Percentiles rank a stretch among this genome's conserved stretches.
Conservation (phyloP, 2,797 vertebrate genomes). For the Typhlichthys eigenmanni region DNA sequence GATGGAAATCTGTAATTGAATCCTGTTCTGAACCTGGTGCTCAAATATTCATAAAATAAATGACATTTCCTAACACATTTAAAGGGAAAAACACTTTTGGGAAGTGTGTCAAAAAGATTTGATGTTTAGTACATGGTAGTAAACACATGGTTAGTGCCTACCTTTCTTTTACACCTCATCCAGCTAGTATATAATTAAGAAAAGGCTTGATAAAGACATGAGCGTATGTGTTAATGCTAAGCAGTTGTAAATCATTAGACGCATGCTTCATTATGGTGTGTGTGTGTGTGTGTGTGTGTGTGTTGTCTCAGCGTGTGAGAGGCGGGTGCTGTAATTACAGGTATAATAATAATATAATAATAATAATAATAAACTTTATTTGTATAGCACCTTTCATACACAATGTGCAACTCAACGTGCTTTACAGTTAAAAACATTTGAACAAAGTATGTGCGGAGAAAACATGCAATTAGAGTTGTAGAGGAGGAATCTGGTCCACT, state of each 20-base stretch:
- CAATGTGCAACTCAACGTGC: no score
- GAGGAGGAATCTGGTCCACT: constrained; percentile 63
- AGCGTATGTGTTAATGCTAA: constrained; percentile 55
- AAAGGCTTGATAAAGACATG: constrained; percentile 52
- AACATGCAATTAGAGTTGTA: constrained; percentile 76
- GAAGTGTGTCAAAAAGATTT: no score
- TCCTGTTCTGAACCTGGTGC: not conserved
- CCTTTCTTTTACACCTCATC: not conserved
- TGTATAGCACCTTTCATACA: no score
- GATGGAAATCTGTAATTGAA: constrained; percentile 20
- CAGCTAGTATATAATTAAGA: constrained; percentile 36
- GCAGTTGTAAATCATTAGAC: constrained; percentile 73
- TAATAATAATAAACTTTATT: no score
- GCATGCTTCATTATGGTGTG: constrained; percentile 70
- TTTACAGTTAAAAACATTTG: no score
- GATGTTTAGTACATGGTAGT: no score
- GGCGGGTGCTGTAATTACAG: constrained; percentile 74
- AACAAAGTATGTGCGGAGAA: constrained; percentile 68
- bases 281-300: constrained; percentile 40
- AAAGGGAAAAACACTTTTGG: no score
- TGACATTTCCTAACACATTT: no score
- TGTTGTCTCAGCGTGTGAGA: constrained; percentile 62
- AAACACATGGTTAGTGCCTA: no score
- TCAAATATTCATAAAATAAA: no score
- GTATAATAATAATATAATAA: no score